These are phyloP conservation scores for Hylaea fasciaria DNA, from an alignment of 2,888 invertebrate genomes.

Conservation along the genomic window DNA sequence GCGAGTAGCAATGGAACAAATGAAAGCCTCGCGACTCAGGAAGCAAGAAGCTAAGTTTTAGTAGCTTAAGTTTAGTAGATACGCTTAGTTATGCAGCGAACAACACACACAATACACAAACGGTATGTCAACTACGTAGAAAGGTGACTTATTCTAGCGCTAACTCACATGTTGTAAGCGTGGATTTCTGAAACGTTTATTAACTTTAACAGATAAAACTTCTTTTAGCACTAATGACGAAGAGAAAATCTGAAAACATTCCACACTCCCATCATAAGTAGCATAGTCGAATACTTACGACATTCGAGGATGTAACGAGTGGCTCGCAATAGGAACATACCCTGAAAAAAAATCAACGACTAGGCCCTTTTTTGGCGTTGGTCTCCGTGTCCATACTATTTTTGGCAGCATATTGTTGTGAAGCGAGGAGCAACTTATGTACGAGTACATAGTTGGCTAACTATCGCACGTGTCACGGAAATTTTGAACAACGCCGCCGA, in stretches of 20 bases:
- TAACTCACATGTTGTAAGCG: neutral
- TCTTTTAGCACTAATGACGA: no score
- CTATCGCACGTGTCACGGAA: slow-evolving; percentile 59
- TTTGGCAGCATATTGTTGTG: slow-evolving; percentile 18
- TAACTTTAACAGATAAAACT: no score
- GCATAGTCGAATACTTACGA: no score
- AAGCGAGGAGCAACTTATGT: slow-evolving; percentile 54
- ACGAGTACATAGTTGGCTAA: slow-evolving; percentile 54
- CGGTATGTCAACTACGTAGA: slow-evolving; percentile 14
- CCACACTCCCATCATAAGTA: no score
- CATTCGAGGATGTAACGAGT: no score
- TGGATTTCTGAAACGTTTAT: no score
- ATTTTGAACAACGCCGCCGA: slow-evolving; percentile 50
- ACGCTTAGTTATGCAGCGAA: slow-evolving; percentile 63
- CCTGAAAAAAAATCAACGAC: no score
- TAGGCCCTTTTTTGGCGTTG: no score
- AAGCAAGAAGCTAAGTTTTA: slow-evolving; percentile 61
- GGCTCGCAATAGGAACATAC: no score
- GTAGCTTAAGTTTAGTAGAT: slow-evolving; percentile 57
- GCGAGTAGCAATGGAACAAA: slow-evolving; percentile 56
- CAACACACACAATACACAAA: slow-evolving; percentile 32
- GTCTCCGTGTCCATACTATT: slow-evolving; percentile 12
- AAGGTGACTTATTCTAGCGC: neutral
- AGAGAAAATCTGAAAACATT: no score
- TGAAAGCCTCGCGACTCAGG: slow-evolving; percentile 55